A percentile compares a stretch with the other conserved stretches of the same genome.
Conservation (phyloP, 2,113 vertebrate genomes). For the Ranitomeya imitator region DNA sequence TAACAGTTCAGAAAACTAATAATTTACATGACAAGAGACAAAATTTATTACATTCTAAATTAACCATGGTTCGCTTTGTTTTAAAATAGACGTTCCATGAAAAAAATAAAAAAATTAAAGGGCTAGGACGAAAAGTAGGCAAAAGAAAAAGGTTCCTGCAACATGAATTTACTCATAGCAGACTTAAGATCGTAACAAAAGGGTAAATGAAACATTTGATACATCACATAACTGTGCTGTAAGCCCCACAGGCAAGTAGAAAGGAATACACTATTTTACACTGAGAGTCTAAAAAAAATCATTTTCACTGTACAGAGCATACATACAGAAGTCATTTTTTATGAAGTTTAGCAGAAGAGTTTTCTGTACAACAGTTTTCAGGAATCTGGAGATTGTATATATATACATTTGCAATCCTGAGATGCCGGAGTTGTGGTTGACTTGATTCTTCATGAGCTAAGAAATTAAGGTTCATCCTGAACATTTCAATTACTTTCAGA, state of each 20-base stretch:
- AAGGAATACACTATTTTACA: conserved; percentile 68
- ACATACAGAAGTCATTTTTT: conserved; percentile 63
- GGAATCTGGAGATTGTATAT: conserved; percentile 60
- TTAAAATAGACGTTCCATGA: conserved; percentile 71
- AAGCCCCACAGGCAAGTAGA: conserved; percentile 67
- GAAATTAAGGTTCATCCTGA: background rate
- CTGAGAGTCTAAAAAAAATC: conserved; percentile 64
- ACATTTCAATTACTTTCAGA: background rate
- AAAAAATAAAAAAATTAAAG: conserved; percentile 65
- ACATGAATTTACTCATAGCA: conserved; percentile 76
- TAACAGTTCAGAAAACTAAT: conserved; percentile 81
- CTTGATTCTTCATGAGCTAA: background rate
- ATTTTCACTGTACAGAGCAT: conserved; percentile 66
- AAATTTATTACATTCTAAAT: conserved; percentile 83
- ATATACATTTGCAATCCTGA: conserved; percentile 37
- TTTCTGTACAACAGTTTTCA: conserved; percentile 64
- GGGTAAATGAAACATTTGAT: conserved; percentile 62
- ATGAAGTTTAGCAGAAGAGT: conserved; percentile 60
- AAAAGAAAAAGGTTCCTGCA: conserved; percentile 64
- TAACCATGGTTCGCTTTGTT: conserved; percentile 75
- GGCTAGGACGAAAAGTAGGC: conserved; percentile 66
- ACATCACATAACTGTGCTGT: conserved; percentile 64
- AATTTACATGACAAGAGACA: conserved; percentile 80
- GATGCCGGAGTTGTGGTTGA: conserved; percentile 23
- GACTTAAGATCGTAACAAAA: conserved; percentile 64